phyloP scores from a whole-genome alignment of 2,888 invertebrate genomes.

The Bombylius discolor region DNA sequence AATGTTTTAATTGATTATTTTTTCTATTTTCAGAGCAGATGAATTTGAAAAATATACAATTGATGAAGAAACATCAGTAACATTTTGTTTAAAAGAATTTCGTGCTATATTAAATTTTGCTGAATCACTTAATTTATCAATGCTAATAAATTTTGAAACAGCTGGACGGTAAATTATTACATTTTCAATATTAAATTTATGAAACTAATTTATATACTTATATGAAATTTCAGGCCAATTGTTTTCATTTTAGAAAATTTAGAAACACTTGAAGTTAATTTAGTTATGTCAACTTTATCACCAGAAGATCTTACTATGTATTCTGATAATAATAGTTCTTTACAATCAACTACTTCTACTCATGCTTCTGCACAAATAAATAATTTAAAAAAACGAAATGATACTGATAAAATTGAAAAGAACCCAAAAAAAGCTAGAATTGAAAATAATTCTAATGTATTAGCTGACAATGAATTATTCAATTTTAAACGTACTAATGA shows the following conservation, averaged over 20 bases:
- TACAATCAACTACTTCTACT: constrained; percentile 8
- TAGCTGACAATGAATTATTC: not conserved
- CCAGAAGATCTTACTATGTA: constrained; percentile 31
- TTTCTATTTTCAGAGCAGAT: constrained; percentile 17
- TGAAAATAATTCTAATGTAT: not conserved
- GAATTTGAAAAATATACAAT: constrained; percentile 29
- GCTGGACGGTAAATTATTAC: constrained; percentile 51
- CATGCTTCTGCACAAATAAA: not conserved
- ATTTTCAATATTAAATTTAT: not conserved
- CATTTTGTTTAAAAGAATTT: constrained; percentile 77
- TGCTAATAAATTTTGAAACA: constrained; percentile 60
- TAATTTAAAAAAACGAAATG: not conserved
- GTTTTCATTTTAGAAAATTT: constrained; percentile 60
- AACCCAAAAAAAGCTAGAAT: not conserved
- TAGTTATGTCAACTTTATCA: constrained; percentile 56
- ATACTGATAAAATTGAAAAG: not conserved
- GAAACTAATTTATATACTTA: not conserved
- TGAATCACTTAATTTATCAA: constrained; percentile 54
- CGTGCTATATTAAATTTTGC: constrained; percentile 67
- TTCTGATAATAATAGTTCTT: constrained; percentile 18
- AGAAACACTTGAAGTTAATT: constrained; percentile 60
- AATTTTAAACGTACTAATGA: not conserved
- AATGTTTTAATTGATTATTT: not conserved
- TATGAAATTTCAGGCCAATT: constrained; percentile 44
- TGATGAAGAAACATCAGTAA: constrained; percentile 51